These are phyloP conservation scores for Flexamia atlantica DNA, from an alignment of 2,888 invertebrate genomes.

Conservation along the genomic window DNA sequence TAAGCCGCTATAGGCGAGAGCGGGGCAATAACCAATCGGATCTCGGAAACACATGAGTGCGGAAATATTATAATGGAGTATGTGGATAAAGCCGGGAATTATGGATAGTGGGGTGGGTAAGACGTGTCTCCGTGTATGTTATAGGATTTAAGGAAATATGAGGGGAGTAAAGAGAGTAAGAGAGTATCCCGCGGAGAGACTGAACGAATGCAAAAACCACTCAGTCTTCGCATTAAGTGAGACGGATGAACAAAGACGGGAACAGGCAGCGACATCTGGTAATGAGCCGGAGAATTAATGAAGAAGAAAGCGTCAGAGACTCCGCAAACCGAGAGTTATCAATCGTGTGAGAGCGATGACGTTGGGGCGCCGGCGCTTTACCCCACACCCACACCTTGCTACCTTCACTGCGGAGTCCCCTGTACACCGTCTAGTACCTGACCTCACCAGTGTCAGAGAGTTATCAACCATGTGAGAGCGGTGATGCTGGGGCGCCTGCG, in stretches of 20 bases:
- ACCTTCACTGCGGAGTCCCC: not conserved
- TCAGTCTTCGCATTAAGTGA: constrained; percentile 51
- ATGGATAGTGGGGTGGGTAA: constrained; percentile 38
- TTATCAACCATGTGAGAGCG: too few relatives aligned
- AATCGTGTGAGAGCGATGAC: constrained; percentile 49
- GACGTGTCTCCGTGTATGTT: constrained; percentile 53
- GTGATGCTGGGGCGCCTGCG: too few relatives aligned
- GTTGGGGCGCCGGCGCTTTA: not conserved
- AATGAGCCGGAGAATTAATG: constrained; percentile 52
- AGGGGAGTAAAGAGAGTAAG: not conserved
- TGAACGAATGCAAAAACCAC: constrained; percentile 53
- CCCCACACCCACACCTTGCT: not conserved
- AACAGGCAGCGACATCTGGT: constrained; percentile 53
- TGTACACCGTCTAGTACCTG: too few relatives aligned
- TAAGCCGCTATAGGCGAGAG: constrained; percentile 35
- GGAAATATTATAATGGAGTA: constrained; percentile 55
- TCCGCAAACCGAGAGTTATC: constrained; percentile 37
- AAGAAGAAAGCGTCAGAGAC: constrained; percentile 56
- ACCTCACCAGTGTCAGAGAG: too few relatives aligned
- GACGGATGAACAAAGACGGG: constrained; percentile 52
- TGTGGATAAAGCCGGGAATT: constrained; percentile 51
- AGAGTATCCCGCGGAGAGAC: constrained; percentile 31
- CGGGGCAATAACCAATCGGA: constrained; percentile 45
- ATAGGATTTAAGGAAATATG: constrained; percentile 9
- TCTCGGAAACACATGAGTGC: constrained; percentile 22